Evolutionary conservation across 2,797 vertebrate genomes (phyloP), one percentile per base, ranked within the genome.

Genomic region (Pyrocephalus nanus): DNA sequence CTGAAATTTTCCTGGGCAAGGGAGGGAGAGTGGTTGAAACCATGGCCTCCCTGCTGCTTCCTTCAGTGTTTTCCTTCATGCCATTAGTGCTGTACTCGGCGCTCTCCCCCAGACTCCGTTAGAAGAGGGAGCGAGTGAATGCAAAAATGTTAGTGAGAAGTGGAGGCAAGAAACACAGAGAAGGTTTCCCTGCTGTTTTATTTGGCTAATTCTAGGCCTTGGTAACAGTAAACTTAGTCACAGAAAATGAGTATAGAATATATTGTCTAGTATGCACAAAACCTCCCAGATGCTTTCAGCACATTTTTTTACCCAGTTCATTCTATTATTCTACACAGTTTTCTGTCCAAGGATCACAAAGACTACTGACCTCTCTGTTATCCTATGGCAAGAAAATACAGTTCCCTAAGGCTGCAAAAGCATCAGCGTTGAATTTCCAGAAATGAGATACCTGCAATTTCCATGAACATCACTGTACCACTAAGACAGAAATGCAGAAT

Each of bases 171-270:
- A 67, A 91, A 70, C 18, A 70, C 12, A 76, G 73, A 90, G 78
- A 42, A 75, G 51, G 53, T 57, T 75, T 93, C 80, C 94, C 86
- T 93, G 76, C 83, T 94, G 91, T 94, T 96, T 94, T 86, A 90
- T 90, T 93, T 94, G 95, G 80, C 79, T 84, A 60, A 79, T 90
- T 70, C 70, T 73, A 75, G 76, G 62, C 32, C 73, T 74, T 2
- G 1, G 84, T 72, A 86, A 92, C 58, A 83, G 82, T 78, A 91
- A 92, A 91, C 79, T 89, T 71, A 50, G 76, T 72, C 70, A 85
- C 42, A 92, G 85, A 86, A 92, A 74, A 53, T 48, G 27, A 73
- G 26, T 55, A 27, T 57, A 57, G 88, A 72, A 80, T 81, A 64
- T 77, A 77, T 69, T 75, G 43, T 57, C 66, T 79, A 27, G 7